These are phyloP conservation scores for Chromoteleia sp. DNA, from an alignment of 2,888 invertebrate genomes.

Conservation along the genomic window DNA sequence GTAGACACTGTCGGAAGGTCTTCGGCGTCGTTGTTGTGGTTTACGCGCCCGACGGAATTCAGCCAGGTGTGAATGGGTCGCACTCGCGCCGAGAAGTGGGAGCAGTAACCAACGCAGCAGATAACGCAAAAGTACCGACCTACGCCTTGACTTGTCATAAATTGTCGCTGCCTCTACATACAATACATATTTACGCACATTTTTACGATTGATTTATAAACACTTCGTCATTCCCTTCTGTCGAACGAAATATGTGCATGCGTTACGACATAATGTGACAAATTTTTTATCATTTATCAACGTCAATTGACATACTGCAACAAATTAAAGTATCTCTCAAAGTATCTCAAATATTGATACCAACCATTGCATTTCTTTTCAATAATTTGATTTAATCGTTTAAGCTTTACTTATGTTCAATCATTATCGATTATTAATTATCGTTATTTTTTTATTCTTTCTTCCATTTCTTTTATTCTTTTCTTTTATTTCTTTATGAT, in stretches of 20 bases:
- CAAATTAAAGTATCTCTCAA: too few species aligned
- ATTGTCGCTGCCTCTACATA: slow-evolving; percentile 74
- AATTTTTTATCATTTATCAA: slow-evolving; percentile 34
- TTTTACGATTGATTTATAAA: slow-evolving; percentile 63
- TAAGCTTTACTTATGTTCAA: too few species aligned
- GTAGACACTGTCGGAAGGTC: slow-evolving; percentile 47
- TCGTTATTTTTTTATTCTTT: too few species aligned
- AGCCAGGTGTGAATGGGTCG: slow-evolving; percentile 65
- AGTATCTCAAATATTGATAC: too few species aligned
- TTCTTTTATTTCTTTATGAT: too few species aligned
- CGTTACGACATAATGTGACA: slow-evolving; percentile 31
- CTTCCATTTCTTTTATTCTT: too few species aligned
- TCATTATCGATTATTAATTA: too few species aligned
- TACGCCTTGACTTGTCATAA: slow-evolving; percentile 77
- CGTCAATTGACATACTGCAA: too few species aligned
- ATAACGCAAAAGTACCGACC: slow-evolving; percentile 77
- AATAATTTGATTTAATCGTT: too few species aligned
- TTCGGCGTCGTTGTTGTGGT: slow-evolving; percentile 44
- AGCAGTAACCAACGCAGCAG: slow-evolving; percentile 67
- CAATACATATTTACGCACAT: slow-evolving; percentile 46
- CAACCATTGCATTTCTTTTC: too few species aligned
- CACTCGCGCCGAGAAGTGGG: slow-evolving; percentile 45
- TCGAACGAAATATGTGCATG: slow-evolving; percentile 26
- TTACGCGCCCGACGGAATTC: slow-evolving; percentile 54
- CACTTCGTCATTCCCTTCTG: slow-evolving; percentile 55